Evolutionary conservation across 2,888 invertebrate genomes (phyloP), one percentile per base, ranked within the genome.

Genomic region (Microplitis manilae): DNA sequence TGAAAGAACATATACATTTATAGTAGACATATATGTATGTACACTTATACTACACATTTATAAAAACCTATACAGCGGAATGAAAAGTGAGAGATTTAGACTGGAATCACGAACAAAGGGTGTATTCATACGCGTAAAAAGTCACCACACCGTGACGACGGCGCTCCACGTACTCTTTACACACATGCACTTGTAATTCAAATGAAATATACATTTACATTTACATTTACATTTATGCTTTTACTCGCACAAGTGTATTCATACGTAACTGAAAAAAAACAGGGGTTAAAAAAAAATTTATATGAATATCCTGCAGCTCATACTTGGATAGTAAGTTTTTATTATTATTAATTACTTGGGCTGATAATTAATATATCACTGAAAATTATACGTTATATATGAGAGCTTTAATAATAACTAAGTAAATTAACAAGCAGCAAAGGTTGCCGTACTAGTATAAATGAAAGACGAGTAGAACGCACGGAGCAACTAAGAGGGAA

Each of bases 41-140:
- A 59, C 0, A 59, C n/a, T 2, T 59, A 13, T n/a, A 77, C 72
- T 77, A 77, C 65, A 75, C 79, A 80, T 81, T 84, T 83, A 82
- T 75, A 41, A 78, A 69, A 78, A 78, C 77, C 69, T 75, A 77
- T 65, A 61, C 59, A 68, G 76, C 73, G 71, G 75, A 73, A 76
- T 30, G 50, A 68, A 39, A 64, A 62, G 61, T 68, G 69, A 69
- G 78, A 77, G 74, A 75, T 65, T 67, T 39, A 69, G 67, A 50
- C 73, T 62, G 61, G 64, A 67, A 72, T 75, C 64, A 61, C 77
- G 79, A 81, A 84, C 82, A 83, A 84, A 83, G 81, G 83, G 81
- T 80, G 85, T 86, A 87, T 86, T 87, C 86, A 87, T 50, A 50
- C 86, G 86, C 86, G 85, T 87, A 85, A 85, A 81, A 83, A 87